A percentile compares a stretch with the other conserved stretches of the same genome.
These are phyloP conservation scores for Aramus guarauna DNA, from an alignment of 2,113 vertebrate genomes.

Conservation along the genomic window DNA sequence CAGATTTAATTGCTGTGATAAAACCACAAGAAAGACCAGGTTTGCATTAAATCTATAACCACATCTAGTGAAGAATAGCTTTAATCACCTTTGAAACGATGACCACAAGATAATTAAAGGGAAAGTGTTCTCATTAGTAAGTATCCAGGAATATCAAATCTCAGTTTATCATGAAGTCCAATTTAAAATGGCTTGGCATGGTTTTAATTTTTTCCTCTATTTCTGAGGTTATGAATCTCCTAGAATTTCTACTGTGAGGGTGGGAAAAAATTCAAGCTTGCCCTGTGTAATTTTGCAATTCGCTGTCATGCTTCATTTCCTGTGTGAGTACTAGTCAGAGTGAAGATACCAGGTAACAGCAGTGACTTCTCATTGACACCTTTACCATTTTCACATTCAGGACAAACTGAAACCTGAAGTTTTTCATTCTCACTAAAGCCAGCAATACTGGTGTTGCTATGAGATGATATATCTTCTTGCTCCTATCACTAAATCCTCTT, in stretches of 20 bases:
- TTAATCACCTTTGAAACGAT: conserved; percentile 91
- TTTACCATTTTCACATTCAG: background rate
- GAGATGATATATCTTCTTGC: background rate
- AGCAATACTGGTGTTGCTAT: background rate
- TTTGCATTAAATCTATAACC: conserved; percentile 91
- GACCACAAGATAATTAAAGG: conserved; percentile 97
- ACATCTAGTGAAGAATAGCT: conserved; percentile 87
- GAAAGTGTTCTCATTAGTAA: conserved; percentile 83
- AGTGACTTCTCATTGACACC: background rate
- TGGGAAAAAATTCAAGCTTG: background rate
- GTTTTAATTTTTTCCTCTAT: conserved; percentile 5
- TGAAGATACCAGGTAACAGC: background rate
- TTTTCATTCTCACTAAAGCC: background rate
- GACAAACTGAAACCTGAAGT: background rate
- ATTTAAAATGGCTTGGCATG: conserved; percentile 68
- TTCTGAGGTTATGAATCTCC: conserved; percentile 20
- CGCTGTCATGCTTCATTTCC: background rate
- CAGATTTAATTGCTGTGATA: conserved; percentile 93
- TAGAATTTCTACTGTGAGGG: conserved; percentile 10
- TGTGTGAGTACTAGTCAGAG: background rate
- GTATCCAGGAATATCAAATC: conserved; percentile 81
- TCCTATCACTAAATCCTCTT: background rate
- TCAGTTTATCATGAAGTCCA: conserved; percentile 70
- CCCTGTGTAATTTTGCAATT: background rate
- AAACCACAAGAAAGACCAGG: conserved; percentile 98